These are phyloP conservation scores for Cercopithecus neglectus DNA, from an alignment of 2,797 vertebrate species.

Conservation along the genomic window DNA sequence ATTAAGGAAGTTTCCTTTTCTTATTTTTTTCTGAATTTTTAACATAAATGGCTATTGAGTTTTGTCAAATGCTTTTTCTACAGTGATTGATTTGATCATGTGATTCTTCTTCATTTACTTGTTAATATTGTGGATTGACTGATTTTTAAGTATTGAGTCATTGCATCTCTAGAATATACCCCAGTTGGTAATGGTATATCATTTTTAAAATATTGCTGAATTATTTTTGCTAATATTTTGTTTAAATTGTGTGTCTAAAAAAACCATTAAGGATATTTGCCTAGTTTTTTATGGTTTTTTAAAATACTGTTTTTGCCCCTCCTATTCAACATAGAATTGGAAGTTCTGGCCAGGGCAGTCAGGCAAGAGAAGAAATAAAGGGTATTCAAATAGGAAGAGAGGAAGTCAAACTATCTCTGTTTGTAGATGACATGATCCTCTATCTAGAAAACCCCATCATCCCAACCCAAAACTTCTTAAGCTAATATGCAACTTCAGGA, in stretches of 20 bases:
- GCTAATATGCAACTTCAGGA: no score
- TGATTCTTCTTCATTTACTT: neutral
- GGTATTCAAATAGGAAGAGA: neutral
- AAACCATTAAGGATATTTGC: neutral
- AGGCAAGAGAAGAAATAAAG: neutral
- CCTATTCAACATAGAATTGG: neutral
- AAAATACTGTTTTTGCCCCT: neutral
- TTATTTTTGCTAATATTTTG: neutral
- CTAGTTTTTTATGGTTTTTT: neutral
- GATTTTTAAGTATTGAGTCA: conserved; percentile 15
- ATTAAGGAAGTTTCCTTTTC: neutral
- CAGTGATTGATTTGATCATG: neutral
- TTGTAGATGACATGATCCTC: neutral
- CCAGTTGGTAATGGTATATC: neutral
- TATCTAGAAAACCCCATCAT: neutral
- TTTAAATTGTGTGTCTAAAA: neutral
- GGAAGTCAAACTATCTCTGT: neutral
- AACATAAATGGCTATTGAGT: neutral
- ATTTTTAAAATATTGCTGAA: neutral
- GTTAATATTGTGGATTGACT: neutral
- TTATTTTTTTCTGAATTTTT: neutral
- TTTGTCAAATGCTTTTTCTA: neutral
- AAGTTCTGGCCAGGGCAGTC: neutral
- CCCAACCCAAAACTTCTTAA: neutral
- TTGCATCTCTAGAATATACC: neutral